Evolutionary conservation across 2,888 invertebrate species (phyloP).

Genomic region (Drosophila austrosaltans): DNA sequence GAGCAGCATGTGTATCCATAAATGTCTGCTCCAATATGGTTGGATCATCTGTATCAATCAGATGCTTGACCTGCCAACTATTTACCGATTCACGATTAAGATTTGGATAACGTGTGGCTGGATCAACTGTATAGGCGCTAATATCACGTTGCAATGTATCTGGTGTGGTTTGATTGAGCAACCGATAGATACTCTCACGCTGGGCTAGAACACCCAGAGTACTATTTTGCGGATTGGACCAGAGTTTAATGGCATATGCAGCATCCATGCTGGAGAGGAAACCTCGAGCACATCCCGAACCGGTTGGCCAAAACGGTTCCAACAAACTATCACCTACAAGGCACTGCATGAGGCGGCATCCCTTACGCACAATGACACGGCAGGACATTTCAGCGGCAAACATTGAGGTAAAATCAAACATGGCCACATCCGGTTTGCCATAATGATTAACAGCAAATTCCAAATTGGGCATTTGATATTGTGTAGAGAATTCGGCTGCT

Average conservation of each 20-base stretch:
- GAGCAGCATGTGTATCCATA: constrained; percentile 83
- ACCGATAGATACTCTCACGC: constrained; percentile 95
- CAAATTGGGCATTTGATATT: constrained; percentile 91
- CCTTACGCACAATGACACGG: constrained; percentile 89
- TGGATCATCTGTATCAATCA: constrained; percentile 90
- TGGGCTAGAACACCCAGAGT: constrained; percentile 94
- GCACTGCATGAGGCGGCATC: constrained; percentile 92
- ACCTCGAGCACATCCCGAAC: constrained; percentile 98
- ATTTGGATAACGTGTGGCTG: constrained; percentile 93
- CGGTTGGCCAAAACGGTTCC: constrained; percentile 99
- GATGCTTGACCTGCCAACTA: constrained; percentile 89
- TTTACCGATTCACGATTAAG: constrained; percentile 90
- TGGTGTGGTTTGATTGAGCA: constrained; percentile 96
- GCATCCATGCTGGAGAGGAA: constrained; percentile 98
- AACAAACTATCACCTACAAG: constrained; percentile 98
- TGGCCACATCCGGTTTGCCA: constrained; percentile 98
- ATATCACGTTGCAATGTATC: constrained; percentile 97
- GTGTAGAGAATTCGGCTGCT: constrained; percentile 97
- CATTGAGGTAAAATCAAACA: constrained; percentile 99
- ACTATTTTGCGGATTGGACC: constrained; percentile 88
- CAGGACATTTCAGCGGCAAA: constrained; percentile 98
- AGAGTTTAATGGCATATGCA: constrained; percentile 96
- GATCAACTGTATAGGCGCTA: constrained; percentile 93
- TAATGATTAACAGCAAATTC: constrained; percentile 99
- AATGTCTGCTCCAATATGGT: constrained; percentile 85